phyloP scores from a whole-genome alignment of 1,140 invertebrate species.

The Epicauta chinensis region DNA sequence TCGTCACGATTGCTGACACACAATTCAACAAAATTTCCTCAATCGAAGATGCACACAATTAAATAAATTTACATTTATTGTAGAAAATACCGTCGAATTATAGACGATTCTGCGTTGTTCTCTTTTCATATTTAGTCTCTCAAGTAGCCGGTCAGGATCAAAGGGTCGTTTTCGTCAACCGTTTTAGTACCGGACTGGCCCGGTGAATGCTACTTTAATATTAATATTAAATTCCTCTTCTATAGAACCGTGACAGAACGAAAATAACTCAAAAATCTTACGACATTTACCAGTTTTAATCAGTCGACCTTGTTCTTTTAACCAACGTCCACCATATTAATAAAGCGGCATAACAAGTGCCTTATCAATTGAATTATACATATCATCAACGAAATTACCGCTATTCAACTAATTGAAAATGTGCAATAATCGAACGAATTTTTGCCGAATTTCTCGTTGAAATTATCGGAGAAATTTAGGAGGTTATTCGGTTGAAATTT shows the following conservation, averaged over 20 bases:
- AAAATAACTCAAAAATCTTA: conserved; percentile 27
- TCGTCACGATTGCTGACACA: no score
- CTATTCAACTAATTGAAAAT: no score
- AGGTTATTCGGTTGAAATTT: no score
- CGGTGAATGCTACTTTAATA: conserved; percentile 15
- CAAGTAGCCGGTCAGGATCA: conserved; percentile 3
- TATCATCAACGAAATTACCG: no score
- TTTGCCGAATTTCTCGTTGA: no score
- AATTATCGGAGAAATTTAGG: no score
- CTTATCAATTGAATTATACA: no score
- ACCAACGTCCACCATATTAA: neutral
- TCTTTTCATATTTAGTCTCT: no score
- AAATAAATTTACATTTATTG: no score
- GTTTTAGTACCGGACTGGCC: conserved; percentile 1
- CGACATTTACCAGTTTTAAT: conserved; percentile 27
- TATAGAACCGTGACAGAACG: conserved; percentile 22
- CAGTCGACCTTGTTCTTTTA: conserved; percentile 13
- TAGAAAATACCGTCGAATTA: no score
- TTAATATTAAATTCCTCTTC: conserved; percentile 24
- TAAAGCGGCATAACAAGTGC: conserved; percentile 7
- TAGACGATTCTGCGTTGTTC: no score
- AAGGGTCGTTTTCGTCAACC: conserved; percentile 20
- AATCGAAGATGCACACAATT: neutral
- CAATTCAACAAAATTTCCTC: neutral
- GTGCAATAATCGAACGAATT: no score